These are phyloP conservation scores for Chauna torquata DNA, from an alignment of 2,113 vertebrate species.

Conservation along the genomic window DNA sequence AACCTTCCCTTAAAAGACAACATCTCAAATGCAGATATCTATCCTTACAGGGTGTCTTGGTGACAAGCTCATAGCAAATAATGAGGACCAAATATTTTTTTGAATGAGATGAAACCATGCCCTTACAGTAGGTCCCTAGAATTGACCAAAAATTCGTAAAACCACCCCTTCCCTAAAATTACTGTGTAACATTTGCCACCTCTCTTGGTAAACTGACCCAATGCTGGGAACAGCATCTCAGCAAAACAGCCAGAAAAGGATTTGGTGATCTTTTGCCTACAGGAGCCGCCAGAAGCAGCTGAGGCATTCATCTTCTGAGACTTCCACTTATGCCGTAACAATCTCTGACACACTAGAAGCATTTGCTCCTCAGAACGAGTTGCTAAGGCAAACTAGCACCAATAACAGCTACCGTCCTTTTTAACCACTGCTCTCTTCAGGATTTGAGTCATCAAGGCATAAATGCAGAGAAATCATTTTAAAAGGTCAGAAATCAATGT, in stretches of 20 bases:
- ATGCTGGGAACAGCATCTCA: not conserved
- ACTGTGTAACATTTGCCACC: not conserved
- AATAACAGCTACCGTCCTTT: not conserved
- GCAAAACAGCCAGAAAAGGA: not conserved
- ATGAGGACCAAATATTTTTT: not conserved
- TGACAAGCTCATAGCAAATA: not conserved
- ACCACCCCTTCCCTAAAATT: fast-evolving
- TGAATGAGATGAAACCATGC: not conserved
- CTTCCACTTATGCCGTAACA: not conserved
- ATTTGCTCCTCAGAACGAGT: not conserved
- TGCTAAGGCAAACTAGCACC: not conserved
- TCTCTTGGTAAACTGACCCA: not conserved
- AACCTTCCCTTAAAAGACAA: not conserved
- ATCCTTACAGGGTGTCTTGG: not conserved
- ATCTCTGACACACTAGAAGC: not conserved
- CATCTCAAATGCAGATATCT: not conserved
- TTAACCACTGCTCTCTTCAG: not conserved
- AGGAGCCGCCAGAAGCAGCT: not conserved
- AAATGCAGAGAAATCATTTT: not conserved
- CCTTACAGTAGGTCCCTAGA: not conserved
- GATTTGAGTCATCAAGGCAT: not conserved
- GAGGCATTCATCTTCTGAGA: not conserved
- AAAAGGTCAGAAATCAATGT: not conserved
- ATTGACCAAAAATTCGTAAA: not conserved
- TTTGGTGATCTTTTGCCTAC: not conserved